Conservation (phyloP, 1,140 invertebrate genomes). For the Lasioglossum albipes region DNA sequence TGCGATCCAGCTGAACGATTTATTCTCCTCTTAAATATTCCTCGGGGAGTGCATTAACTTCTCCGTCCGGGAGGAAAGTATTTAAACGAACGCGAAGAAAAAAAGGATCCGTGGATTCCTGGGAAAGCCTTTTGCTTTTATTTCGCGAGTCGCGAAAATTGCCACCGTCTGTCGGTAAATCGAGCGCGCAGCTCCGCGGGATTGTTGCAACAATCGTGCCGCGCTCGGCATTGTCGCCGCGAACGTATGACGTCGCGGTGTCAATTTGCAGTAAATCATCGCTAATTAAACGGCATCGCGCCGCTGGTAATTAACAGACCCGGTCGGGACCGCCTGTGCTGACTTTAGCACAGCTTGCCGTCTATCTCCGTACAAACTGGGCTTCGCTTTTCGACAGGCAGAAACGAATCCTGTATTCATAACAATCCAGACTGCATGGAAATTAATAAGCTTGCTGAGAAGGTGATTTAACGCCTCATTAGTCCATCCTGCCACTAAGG, state of each 20-base stretch:
- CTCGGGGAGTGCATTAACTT: neutral
- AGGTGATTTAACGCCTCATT: no score
- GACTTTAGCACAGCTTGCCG: neutral
- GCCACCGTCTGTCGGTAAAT: neutral
- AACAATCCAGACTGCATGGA: no score
- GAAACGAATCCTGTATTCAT: no score
- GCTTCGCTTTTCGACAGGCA: no score
- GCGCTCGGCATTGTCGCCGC: neutral
- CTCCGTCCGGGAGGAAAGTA: no score
- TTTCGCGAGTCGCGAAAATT: no score
- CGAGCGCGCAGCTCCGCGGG: neutral
- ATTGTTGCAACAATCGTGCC: conserved; percentile 1
- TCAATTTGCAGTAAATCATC: conserved; percentile 54
- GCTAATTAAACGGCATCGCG: conserved; percentile 46
- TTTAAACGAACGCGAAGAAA: neutral
- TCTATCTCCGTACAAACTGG: neutral
- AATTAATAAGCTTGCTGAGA: no score
- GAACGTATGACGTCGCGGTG: conserved; percentile 8
- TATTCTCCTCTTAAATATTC: neutral
- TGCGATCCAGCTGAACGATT: conserved; percentile 12
- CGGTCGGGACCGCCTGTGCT: neutral
- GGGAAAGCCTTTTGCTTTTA: no score
- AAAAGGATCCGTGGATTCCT: no score
- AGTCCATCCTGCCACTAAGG: no score
- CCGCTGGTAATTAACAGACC: conserved; percentile 37